Percentiles rank a stretch among this genome's conserved stretches.
These are phyloP conservation scores for Artemia franciscana DNA, from an alignment of 1,140 invertebrate species.

Conservation along the genomic window DNA sequence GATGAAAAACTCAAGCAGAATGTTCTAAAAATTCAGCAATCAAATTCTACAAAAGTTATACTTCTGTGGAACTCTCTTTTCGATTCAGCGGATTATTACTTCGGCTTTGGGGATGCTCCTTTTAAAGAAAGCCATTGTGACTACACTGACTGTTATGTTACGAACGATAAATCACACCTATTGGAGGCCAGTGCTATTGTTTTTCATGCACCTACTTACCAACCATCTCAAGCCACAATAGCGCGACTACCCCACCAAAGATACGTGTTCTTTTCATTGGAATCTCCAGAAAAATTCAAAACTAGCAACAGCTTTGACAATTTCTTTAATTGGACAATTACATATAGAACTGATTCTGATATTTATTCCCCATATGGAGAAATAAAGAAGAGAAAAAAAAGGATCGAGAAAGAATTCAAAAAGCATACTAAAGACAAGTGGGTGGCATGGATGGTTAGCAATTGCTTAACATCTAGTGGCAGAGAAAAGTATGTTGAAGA, in stretches of 20 bases:
- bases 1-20: too few species aligned
- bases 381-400: background rate
- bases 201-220: background rate
- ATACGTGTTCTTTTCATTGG: background rate
- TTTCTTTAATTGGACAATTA: background rate
- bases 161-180: background rate
- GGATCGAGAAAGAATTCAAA: background rate
- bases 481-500: slow-evolving; percentile 20
- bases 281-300: background rate
- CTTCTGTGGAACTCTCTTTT: background rate
- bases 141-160: background rate
- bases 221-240: background rate
- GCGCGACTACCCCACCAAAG: background rate
- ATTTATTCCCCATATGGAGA: background rate
- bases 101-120: background rate
- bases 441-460: slow-evolving; percentile 24
- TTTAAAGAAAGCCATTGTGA: background rate
- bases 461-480: slow-evolving; percentile 20
- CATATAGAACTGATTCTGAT: background rate
- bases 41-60: background rate
- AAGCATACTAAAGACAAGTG: slow-evolving; percentile 12
- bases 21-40: too few species aligned
- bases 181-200: background rate
- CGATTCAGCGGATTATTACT: background rate
- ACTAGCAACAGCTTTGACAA: too few species aligned